Base-by-base conservation (phyloP, 2,797 vertebrate genomes). In the Triplophysa bombifrons region DNA sequence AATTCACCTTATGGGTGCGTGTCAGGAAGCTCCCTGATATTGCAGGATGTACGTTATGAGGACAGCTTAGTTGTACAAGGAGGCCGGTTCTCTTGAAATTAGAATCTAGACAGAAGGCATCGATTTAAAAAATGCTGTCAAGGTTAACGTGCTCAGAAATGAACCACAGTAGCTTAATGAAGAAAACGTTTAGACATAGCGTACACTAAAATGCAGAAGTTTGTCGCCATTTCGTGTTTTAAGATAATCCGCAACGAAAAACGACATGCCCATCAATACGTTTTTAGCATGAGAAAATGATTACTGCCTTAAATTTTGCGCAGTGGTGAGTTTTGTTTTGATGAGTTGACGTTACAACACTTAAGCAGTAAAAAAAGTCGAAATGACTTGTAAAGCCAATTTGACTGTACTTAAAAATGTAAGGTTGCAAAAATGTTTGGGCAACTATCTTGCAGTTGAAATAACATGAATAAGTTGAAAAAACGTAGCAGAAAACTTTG, bases 61-160 rank as follows among this genome's bases (percentile, higher is more conserved):
- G 79, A 83, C 78, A 80, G 86, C 85, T 83, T 85, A 88, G 91
- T 89, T 61, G 89, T 89, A 91, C 83, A 90, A 86, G 84, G 86
- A 74, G 87, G 84, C 64, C 61, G 82, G 61, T 86, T 89, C 88
- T 87, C 82, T 85, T 80, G 61, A 81, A 84, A 87, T 73, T 16
- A 82, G 73, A 85, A 84, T 80, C 72, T 81, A 84, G 85, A 84
- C 80, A 83, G 84, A 74, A 60, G 22, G 4, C 56, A 60, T 20
- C 58, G 50, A 56, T 61, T 56, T 20, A 4, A 48, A 63, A 77
- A 70, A 10, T 41, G n/a, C 75, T 63, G 41, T 63, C 56, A 51
- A 27, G 30, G 63, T 20, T 41, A 17, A 44, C 4, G 19, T 44
- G 85, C 85, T 78, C 56, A 69, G 67, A 80, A 64, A 74, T 75